phyloP scores from a whole-genome alignment of 2,888 invertebrate genomes.

The Antheraea yamamai region DNA sequence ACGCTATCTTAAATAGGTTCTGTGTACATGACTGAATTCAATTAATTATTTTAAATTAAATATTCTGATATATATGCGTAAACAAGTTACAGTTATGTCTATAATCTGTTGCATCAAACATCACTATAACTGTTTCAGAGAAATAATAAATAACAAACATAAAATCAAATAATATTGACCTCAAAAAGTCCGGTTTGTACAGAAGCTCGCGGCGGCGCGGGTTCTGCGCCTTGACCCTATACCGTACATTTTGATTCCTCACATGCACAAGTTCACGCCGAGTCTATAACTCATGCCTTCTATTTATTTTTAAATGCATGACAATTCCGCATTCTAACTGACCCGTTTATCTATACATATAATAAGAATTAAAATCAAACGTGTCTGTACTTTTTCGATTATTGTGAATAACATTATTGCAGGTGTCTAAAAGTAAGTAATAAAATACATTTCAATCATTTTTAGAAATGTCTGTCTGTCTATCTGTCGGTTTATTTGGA shows the following conservation, averaged over 20 bases:
- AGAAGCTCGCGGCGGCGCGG: not conserved
- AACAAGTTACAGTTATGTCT: not conserved
- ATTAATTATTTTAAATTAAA: too few relatives aligned
- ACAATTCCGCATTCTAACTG: not conserved
- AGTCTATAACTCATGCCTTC: not conserved
- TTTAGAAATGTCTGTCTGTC: too few relatives aligned
- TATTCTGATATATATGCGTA: not conserved
- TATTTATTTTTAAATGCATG: not conserved
- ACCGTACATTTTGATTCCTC: not conserved
- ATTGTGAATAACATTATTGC: too few relatives aligned
- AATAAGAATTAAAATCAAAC: too few relatives aligned
- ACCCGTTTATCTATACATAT: too few relatives aligned
- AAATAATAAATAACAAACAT: slow-evolving; percentile 3
- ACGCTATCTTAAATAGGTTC: too few relatives aligned
- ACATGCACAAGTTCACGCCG: not conserved
- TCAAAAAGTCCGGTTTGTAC: slow-evolving; percentile 9
- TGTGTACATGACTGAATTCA: too few relatives aligned
- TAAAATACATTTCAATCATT: too few relatives aligned
- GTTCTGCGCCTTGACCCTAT: not conserved
- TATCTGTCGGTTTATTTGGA: too few relatives aligned
- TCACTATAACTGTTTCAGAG: not conserved
- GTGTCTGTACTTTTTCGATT: too few relatives aligned
- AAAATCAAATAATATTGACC: slow-evolving; percentile 1
- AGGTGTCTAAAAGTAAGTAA: too few relatives aligned
- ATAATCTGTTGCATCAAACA: not conserved